Evolutionary conservation across 2,888 invertebrate genomes (phyloP), one percentile per base, ranked within the genome.

Genomic region (Allygus modestus): DNA sequence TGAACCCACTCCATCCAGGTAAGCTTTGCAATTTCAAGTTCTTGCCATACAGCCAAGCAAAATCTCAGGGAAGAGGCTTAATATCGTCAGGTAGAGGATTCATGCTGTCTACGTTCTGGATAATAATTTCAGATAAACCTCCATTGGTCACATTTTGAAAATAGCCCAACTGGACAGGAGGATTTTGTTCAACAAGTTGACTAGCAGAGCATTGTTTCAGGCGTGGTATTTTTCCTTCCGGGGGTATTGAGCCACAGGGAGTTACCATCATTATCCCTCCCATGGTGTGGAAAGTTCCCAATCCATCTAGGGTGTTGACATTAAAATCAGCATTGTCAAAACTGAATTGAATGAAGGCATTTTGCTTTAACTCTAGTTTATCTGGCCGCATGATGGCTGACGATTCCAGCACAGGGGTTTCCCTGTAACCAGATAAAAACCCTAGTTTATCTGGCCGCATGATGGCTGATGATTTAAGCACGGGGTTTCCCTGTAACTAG

Each of bases 1-100:
- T 88, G 85, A 89, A 89, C n/a, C 88, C 88, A 85, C 88, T 89
- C 88, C 88, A 89, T 81, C 89, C 82, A 23, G 85, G 81, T 46
- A 69, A 43, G 46, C 43, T 81, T n/a, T 23, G 37, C 65, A 71
- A 51, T 58, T 84, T 71, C 73, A 54, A 46, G 28, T 7, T 41
- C 51, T 73, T 75, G 46, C 73, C 71, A 33, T 23, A 75, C 43
- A 75, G 46, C 73, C 65, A 82, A 23, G 65, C 37, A 82, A 69
- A 7, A 69, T 58, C 69, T 69, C 31, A 69, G 15, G 33, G 17
- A 31, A n/a, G 69, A 69, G 37, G 33, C 33, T 2, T 69, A 5
- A 58, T 58, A 58, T 69, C 31, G 31, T 31, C 69, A 69, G 33
- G 0, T 31, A 69, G 17, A 69, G 4, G 33, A 31, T 46, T 77